Conservation (phyloP, 2,888 invertebrate genomes). For the Poecilobothrus nobilitatus region DNA sequence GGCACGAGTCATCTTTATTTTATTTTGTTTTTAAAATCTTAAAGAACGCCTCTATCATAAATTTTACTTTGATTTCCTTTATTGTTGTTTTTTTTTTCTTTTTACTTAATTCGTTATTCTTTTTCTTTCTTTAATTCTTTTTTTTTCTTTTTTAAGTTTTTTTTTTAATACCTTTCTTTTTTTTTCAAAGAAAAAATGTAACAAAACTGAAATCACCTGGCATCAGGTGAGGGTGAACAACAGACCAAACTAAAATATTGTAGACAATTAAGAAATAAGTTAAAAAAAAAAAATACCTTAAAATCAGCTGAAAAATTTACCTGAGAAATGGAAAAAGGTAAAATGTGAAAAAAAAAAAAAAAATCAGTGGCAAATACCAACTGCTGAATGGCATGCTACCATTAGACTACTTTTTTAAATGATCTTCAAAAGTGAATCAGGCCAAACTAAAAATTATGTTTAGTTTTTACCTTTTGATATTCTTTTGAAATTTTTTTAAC, state of each 20-base stretch:
- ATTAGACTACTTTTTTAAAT: not conserved
- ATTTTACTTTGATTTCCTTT: not conserved
- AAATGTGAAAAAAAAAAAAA: not conserved
- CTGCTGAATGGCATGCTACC: not conserved
- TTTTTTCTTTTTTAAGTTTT: not conserved
- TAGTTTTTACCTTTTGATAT: no score
- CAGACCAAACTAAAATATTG: no score
- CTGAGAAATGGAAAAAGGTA: not conserved
- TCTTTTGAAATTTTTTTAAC: no score
- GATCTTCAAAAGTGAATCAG: no score
- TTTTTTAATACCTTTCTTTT: not conserved
- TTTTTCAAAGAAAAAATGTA: not conserved
- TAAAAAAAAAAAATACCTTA: not conserved
- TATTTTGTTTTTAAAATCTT: no score
- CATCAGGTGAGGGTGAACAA: slow-evolving; percentile 3
- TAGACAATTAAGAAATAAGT: no score
- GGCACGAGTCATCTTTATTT: no score
- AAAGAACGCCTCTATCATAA: no score
- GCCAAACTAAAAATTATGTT: no score
- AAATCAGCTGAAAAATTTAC: not conserved
- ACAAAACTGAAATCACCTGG: not conserved
- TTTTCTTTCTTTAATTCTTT: not conserved
- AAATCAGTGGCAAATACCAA: no score
- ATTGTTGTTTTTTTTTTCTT: not conserved
- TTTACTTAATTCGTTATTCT: not conserved